Evolutionary conservation across 2,888 invertebrate genomes (phyloP), one percentile per base, ranked within the genome.

Genomic region (Synanthedon formicaeformis): DNA sequence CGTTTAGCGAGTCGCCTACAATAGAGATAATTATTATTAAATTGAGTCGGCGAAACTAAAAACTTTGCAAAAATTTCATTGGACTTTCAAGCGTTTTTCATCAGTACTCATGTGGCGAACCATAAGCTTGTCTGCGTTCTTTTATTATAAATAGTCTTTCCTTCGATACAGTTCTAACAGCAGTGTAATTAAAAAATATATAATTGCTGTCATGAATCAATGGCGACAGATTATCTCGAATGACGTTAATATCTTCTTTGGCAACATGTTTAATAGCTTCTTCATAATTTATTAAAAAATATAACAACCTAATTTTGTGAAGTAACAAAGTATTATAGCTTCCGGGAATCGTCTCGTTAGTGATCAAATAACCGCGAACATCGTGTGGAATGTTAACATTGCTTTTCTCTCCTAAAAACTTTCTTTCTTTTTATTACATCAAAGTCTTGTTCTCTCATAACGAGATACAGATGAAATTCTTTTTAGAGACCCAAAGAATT

Each of bases 281-380:
- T 60, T 59, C 57, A 66, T 70, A 73, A 75, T 73, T 75, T 71
- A 73, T 69, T 57, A 65, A 60, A 66, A 66, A 70, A 69, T 34
- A 74, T 69, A 78, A 73, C 70, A 71, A 71, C 55, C 67, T 70
- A 72, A 78, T 77, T 76, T 73, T 56, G 71, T 65, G 67, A 73
- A 69, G 69, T 69, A 74, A 75, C 71, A 73, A 67, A 76, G 73
- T 73, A 71, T 76, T 74, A 79, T 74, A 71, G 72, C 75, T 81
- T 82, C 81, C 80, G 72, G 75, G 75, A 75, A 73, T 74, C 71
- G 62, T 69, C 75, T 81, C 68, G 75, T 81, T 81, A 80, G 78
- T 73, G 76, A 79, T 79, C 73, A 75, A 78, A 79, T 79, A 72
- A 73, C 67, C 66, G 66, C 68, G 60, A 70, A 73, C 73, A 67